phyloP scores from a whole-genome alignment of 2,888 invertebrate genomes.

The Hypomecis atomaria region DNA sequence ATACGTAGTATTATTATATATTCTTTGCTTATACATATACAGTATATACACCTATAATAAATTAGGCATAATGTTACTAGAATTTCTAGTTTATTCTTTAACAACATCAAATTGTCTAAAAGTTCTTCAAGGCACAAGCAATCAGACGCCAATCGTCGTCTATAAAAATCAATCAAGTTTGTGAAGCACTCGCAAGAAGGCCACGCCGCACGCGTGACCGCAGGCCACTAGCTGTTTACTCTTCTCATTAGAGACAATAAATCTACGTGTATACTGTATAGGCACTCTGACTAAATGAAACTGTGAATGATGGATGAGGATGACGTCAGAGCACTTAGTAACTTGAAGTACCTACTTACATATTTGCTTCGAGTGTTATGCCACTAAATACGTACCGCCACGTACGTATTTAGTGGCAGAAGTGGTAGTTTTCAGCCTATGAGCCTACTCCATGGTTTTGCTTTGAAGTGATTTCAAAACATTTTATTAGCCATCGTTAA shows the following conservation, averaged over 20 bases:
- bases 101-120: not conserved
- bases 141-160: not conserved
- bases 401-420: no score
- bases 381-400: no score
- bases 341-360: no score
- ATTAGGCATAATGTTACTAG: no score
- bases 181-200: slow-evolving; percentile 20
- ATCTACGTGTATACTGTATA: slow-evolving; percentile 1
- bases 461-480: no score
- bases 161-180: slow-evolving; percentile 24
- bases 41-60: no score
- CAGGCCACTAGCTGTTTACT: slow-evolving; percentile 18
- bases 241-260: slow-evolving; percentile 23
- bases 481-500: no score
- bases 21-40: no score
- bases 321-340: slow-evolving; percentile 9
- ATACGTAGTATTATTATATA: no score
- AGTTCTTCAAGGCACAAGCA: not conserved
- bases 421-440: no score
- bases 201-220: slow-evolving; percentile 28
- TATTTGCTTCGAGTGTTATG: not conserved
- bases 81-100: not conserved
- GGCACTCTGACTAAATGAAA: slow-evolving; percentile 14
- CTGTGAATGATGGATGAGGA: slow-evolving; percentile 12
- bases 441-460: no score